phyloP scores from a whole-genome alignment of 2,888 invertebrate species.

The Cephus rjabovi region DNA sequence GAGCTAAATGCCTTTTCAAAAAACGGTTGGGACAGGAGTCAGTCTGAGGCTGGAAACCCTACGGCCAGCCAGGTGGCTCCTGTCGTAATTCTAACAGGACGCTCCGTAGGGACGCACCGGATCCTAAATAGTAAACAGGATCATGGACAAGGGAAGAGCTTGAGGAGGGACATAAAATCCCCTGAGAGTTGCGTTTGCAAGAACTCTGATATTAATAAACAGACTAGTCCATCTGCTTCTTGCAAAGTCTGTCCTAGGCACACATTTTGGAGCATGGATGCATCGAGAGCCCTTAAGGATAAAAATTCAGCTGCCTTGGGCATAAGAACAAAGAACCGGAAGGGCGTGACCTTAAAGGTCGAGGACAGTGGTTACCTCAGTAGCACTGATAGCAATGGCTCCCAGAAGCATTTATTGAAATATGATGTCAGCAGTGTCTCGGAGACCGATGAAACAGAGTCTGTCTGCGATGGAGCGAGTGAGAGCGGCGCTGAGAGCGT shows the following conservation, averaged over 20 bases:
- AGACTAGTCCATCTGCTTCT: background rate
- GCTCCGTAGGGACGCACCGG: constrained; percentile 46
- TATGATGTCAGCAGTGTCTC: constrained; percentile 71
- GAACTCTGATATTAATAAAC: background rate
- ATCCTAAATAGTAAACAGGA: background rate
- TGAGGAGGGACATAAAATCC: background rate
- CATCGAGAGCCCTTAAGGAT: background rate
- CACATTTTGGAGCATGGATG: background rate
- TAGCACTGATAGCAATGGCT: constrained; percentile 80
- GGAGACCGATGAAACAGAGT: constrained; percentile 85
- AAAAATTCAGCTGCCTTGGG: constrained; percentile 20
- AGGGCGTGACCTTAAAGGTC: constrained; percentile 27
- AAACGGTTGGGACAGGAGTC: constrained; percentile 77
- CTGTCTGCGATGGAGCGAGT: constrained; percentile 82
- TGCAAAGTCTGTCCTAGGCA: background rate
- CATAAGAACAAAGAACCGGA: background rate
- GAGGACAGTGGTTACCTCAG: constrained; percentile 87
- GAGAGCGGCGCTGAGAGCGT: constrained; percentile 90
- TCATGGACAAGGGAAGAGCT: background rate
- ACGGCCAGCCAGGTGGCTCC: constrained; percentile 62
- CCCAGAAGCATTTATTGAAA: constrained; percentile 51
- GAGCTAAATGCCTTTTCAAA: constrained; percentile 69
- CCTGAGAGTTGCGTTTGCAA: background rate
- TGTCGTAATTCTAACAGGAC: constrained; percentile 51
- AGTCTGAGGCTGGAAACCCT: constrained; percentile 60